Conservation (phyloP, 2,888 invertebrate genomes). For the Ditylenchus weischeri region DNA sequence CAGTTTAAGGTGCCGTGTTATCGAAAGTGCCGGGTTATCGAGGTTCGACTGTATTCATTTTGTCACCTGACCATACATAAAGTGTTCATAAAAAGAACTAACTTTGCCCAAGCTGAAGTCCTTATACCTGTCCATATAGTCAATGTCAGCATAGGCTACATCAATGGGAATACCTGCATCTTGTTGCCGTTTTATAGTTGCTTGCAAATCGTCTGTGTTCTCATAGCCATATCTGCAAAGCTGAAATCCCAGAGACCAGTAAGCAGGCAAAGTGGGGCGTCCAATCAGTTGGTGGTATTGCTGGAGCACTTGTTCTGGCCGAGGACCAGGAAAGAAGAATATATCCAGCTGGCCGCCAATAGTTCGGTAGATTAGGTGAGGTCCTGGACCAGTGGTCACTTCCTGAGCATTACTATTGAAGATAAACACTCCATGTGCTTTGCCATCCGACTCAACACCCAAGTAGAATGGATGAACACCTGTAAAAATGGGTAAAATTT, state of each 20-base stretch:
- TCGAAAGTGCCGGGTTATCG: too few species aligned
- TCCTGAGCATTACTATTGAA: constrained; percentile 54
- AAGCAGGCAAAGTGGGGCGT: constrained; percentile 54
- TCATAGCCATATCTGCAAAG: constrained; percentile 49
- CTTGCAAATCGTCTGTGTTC: constrained; percentile 43
- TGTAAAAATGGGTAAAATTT: background rate
- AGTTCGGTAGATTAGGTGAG: constrained; percentile 70
- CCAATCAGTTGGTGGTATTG: constrained; percentile 57
- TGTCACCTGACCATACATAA: too few species aligned
- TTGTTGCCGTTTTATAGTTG: constrained; percentile 40
- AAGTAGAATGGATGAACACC: constrained; percentile 55
- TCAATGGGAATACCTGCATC: constrained; percentile 50
- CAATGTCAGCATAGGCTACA: constrained; percentile 51
- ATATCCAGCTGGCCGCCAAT: constrained; percentile 55
- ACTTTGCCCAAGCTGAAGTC: constrained; percentile 68
- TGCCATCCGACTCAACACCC: constrained; percentile 46
- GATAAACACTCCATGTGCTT: constrained; percentile 52
- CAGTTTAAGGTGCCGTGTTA: too few species aligned
- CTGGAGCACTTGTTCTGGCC: constrained; percentile 57
- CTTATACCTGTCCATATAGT: constrained; percentile 74
- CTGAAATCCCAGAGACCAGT: constrained; percentile 50
- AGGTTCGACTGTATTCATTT: too few species aligned
- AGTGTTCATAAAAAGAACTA: too few species aligned
- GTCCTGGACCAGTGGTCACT: constrained; percentile 47
- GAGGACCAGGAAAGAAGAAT: constrained; percentile 59